Evolutionary conservation across 2,113 vertebrate species (phyloP), one percentile per base, ranked within the genome.

Genomic region (Panthera leo): DNA sequence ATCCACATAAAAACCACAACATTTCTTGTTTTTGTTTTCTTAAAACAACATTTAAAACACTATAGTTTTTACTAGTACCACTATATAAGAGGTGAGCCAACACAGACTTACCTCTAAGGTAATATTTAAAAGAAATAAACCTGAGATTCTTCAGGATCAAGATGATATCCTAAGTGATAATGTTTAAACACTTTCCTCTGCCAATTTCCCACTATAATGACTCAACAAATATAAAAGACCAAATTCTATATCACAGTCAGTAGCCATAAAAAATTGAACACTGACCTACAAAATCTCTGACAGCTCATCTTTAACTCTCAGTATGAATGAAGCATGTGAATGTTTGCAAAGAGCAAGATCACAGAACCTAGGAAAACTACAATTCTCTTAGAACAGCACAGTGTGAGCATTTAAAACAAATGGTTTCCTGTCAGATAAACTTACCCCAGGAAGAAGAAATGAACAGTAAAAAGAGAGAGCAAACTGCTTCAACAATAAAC

Each of bases 221-320:
- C 58, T 68, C 18, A 67, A 55, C 68, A 78, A 70, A 65, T 10
- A 10, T 84, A 85, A 94, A 97, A 89, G 11, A 39, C 12, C 29
- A 91, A 85, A 76, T 89, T 73, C 53, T 79, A 5, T 36, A 82
- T 85, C 63, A 58, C 36, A 92, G 84, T 67, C 45, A 86, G 76
- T 36, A 55, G 39, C 16, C 70, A 85, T 92, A 55, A 96, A 96
- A 96, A 80, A 89, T 61, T 94, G 42, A 96, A 92, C 42, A 85
- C 19, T 71, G 63, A 80, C 45, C 42, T 89, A 73, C 25, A 92
- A 67, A 84, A 48, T 85, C 31, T 89, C 63, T 75, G 71, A 67
- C 80, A 73, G 25, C 45, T 73, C 45, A 65, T 42, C n/a, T 88
- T 88, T 36, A 61, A 7, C 14, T 71, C 70, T 82, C 70, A 65